Conservation (phyloP, 2,797 vertebrate genomes). For the Hafferia zeledoni region DNA sequence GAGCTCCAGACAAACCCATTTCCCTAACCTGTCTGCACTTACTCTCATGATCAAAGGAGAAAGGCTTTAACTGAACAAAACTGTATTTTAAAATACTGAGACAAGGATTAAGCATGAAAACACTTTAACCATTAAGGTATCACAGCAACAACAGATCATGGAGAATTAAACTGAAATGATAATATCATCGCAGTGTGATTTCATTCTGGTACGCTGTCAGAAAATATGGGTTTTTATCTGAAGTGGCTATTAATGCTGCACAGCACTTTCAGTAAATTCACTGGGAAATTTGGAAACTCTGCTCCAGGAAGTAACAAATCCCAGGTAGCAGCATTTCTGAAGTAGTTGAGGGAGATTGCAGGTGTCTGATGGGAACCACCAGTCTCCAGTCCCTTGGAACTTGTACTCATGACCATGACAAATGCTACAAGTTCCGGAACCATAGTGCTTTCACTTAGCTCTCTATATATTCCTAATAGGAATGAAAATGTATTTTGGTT, state of each 20-base stretch:
- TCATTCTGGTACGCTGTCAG: background rate
- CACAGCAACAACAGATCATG: background rate
- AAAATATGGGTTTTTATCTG: background rate
- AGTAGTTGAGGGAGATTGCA: background rate
- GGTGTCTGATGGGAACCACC: background rate
- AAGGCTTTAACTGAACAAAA: background rate
- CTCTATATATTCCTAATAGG: background rate
- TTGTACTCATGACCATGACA: background rate
- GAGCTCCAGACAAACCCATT: background rate
- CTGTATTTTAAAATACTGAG: background rate
- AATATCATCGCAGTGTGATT: background rate
- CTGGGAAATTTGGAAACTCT: background rate
- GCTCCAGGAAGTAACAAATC: background rate
- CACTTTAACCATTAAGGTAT: background rate
- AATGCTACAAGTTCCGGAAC: background rate
- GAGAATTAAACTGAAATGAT: background rate
- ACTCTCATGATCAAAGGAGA: background rate
- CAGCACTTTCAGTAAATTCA: background rate
- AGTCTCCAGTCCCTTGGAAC: background rate
- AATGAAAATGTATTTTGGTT: background rate
- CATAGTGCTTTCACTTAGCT: background rate
- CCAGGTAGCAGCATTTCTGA: background rate
- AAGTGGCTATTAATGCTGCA: background rate
- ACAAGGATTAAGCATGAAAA: background rate
- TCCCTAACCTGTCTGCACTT: background rate